These are phyloP conservation scores for Lynx canadensis DNA, from an alignment of 2,113 vertebrate genomes.

Conservation along the genomic window DNA sequence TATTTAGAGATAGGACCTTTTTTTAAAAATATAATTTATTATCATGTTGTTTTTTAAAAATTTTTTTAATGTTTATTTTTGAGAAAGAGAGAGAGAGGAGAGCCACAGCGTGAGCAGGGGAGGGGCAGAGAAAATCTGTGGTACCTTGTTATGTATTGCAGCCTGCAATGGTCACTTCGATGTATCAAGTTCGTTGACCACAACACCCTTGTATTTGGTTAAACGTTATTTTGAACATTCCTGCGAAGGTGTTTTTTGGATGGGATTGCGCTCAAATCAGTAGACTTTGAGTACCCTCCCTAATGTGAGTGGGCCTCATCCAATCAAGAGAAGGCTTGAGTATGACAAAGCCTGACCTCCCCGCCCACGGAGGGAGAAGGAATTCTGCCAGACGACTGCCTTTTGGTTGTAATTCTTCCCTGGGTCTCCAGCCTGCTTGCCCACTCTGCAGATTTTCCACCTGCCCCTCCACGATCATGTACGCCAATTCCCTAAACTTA, in stretches of 20 bases:
- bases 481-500: background rate
- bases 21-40: too few species aligned
- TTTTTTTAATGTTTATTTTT: too few species aligned
- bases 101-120: too few species aligned
- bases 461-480: background rate
- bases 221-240: background rate
- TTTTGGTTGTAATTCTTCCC: background rate
- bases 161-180: background rate
- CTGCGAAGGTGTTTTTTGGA: background rate
- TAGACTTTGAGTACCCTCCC: background rate
- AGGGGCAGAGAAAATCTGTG: background rate
- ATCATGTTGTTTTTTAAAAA: too few species aligned
- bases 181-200: background rate
- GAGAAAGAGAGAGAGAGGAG: too few species aligned
- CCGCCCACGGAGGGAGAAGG: background rate
- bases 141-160: background rate
- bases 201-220: background rate
- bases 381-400: background rate
- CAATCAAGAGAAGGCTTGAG: background rate
- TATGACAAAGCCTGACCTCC: background rate
- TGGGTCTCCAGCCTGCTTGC: background rate
- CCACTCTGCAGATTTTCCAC: background rate
- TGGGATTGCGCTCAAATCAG: background rate
- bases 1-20: background rate
- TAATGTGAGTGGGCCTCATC: background rate